Percentiles rank a stretch among this genome's conserved stretches.
phyloP scores from a whole-genome alignment of 2,113 vertebrate species.

The Archilochus colubris region DNA sequence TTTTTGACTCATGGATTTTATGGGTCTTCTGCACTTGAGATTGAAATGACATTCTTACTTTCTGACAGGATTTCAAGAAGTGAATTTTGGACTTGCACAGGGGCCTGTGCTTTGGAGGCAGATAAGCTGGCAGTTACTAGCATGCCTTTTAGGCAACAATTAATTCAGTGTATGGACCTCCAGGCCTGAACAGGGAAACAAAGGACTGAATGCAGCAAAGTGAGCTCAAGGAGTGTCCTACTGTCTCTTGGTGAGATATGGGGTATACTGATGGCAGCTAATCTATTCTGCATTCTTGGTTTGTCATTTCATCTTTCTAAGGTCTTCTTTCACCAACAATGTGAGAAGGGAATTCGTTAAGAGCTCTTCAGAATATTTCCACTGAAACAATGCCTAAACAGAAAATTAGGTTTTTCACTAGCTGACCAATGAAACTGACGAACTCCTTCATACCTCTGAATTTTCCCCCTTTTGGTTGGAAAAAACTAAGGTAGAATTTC shows the following conservation, averaged over 20 bases:
- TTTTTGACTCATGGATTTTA: background rate
- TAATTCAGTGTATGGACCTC: background rate
- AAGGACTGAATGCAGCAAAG: background rate
- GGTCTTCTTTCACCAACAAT: background rate
- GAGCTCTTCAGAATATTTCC: background rate
- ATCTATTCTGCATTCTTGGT: background rate
- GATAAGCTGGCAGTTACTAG: background rate
- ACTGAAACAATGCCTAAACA: background rate
- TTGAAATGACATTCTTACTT: background rate
- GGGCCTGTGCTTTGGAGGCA: background rate
- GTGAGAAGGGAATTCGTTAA: background rate
- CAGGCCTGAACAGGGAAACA: background rate
- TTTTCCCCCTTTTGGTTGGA: background rate
- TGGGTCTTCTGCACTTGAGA: background rate
- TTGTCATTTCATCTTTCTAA: background rate
- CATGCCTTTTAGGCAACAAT: rapidly evolving
- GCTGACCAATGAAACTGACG: background rate
- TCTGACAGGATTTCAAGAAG: background rate
- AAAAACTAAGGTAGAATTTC: background rate
- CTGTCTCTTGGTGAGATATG: background rate
- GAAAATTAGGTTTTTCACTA: background rate
- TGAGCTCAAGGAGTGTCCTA: background rate
- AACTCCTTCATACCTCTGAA: background rate
- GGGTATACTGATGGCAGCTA: background rate
- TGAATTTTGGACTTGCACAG: background rate